Evolutionary conservation across 2,888 invertebrate genomes (phyloP).

Genomic region (Operophtera brumata): DNA sequence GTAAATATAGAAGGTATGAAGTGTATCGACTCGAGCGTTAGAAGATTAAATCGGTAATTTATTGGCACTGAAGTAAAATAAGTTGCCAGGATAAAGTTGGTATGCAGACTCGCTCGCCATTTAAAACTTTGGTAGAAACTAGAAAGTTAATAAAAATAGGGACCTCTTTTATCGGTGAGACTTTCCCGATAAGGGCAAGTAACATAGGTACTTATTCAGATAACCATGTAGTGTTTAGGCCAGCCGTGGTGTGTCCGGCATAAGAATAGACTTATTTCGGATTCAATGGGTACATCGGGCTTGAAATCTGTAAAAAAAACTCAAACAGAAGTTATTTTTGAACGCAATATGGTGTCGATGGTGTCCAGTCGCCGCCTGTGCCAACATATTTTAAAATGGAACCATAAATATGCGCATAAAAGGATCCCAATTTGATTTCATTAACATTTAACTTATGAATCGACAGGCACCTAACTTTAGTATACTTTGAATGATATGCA

Average conservation of each 20-base stretch:
- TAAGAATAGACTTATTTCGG: no score
- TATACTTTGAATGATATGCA: slow-evolving; percentile 42
- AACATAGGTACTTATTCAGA: neutral
- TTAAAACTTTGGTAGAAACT: slow-evolving; percentile 8
- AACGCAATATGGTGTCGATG: slow-evolving; percentile 53
- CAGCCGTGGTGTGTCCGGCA: no score
- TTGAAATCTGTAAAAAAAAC: neutral
- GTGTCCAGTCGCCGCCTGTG: slow-evolving; percentile 20
- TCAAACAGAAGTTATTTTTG: slow-evolving; percentile 37
- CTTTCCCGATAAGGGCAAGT: slow-evolving; percentile 2
- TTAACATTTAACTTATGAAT: slow-evolving; percentile 52
- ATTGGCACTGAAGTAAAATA: slow-evolving; percentile 13
- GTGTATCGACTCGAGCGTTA: slow-evolving; percentile 28
- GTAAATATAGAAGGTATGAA: slow-evolving; percentile 29
- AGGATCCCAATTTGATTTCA: slow-evolving; percentile 65
- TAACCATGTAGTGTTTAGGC: no score
- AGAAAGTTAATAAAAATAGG: neutral
- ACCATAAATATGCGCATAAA: slow-evolving; percentile 77
- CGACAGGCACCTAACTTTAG: slow-evolving; percentile 38
- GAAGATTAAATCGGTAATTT: slow-evolving; percentile 23
- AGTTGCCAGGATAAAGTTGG: slow-evolving; percentile 7
- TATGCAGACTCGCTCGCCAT: slow-evolving; percentile 6
- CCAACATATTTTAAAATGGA: slow-evolving; percentile 43
- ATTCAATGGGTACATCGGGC: neutral
- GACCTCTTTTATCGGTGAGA: neutral